Evolutionary conservation across 2,113 vertebrate genomes (phyloP), one percentile per base, ranked within the genome.

Genomic region (Apaloderma vittatum): DNA sequence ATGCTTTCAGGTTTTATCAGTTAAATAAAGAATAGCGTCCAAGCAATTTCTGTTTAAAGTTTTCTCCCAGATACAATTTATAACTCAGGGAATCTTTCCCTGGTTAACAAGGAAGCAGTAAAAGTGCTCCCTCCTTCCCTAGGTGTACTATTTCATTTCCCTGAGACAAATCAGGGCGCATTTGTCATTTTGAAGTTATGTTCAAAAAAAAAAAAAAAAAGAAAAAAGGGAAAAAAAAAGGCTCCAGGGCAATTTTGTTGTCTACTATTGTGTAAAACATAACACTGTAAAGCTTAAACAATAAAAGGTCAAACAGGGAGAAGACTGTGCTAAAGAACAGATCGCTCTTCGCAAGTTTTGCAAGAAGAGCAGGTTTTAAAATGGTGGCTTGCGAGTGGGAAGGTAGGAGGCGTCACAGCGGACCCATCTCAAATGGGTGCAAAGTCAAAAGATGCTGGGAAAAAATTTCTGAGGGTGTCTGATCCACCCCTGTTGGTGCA

Each of bases 151-250:
- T 93, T 93, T 95, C 66, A 91, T 94, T 95, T 90, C 80, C 91
- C 68, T 26, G 21, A 88, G 84, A 96, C 68, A 96, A 95, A 94
- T 91, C 91, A 93, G 46, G 62, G 94, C 54, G 80, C 34, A 78
- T 94, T 96, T 93, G 85, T 96, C 93, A 94, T 91, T 95, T 95
- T 94, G 88, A 95, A 91, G 93, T 68, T 79, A 57, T 18, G 40
- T 87, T 96, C 49, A 3, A 21, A 54, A 67, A 88, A 73, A 62
- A 59, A 15, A 63, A 86, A 78, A 54, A 58, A 40, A 40, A 40
- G 40, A 40, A 40, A 40, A 40, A 40, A 40, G 12, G 40, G 40
- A 40, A 40, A 40, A 92, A 82, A 94, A 90, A 93, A 87, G 83
- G 58, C 95, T 88, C 77, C 16, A 43, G 90, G 88, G 93, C 73